phyloP scores from a whole-genome alignment of 2,888 invertebrate genomes.

The Strigamia maritima region DNA sequence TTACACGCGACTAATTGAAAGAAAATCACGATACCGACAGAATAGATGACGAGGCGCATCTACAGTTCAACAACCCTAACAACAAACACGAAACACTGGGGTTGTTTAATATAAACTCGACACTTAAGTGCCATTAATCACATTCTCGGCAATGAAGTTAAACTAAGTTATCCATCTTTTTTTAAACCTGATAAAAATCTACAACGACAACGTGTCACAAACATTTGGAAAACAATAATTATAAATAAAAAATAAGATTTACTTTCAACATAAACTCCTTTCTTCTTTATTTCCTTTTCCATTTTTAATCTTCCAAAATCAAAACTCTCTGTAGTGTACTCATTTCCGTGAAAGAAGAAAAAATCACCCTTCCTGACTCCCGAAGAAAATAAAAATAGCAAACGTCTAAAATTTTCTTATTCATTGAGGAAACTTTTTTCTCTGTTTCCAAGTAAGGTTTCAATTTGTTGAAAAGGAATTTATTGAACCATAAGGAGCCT shows the following conservation, averaged over 20 bases:
- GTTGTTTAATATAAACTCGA: not conserved
- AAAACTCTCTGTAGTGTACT: too few relatives aligned
- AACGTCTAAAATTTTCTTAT: not conserved
- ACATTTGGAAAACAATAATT: too few relatives aligned
- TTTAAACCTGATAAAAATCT: not conserved
- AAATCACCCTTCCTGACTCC: not conserved
- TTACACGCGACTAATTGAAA: not conserved
- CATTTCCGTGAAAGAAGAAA: not conserved
- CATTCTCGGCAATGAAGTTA: not conserved
- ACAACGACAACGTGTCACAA: not conserved
- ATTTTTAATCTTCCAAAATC: not conserved
- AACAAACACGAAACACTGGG: not conserved
- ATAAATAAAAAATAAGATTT: too few relatives aligned
- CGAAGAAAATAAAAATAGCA: not conserved
- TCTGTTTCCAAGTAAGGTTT: not conserved
- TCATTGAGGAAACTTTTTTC: not conserved
- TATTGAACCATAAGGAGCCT: constrained; percentile 6
- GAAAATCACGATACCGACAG: not conserved
- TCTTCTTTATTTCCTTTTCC: not conserved
- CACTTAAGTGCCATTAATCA: not conserved
- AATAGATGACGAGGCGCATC: not conserved
- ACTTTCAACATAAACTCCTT: not conserved
- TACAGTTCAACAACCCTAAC: not conserved
- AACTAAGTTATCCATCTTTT: not conserved
- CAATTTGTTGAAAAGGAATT: constrained; percentile 21